phyloP scores from a whole-genome alignment of 2,113 vertebrate species.

The Leucoraja erinaceus region DNA sequence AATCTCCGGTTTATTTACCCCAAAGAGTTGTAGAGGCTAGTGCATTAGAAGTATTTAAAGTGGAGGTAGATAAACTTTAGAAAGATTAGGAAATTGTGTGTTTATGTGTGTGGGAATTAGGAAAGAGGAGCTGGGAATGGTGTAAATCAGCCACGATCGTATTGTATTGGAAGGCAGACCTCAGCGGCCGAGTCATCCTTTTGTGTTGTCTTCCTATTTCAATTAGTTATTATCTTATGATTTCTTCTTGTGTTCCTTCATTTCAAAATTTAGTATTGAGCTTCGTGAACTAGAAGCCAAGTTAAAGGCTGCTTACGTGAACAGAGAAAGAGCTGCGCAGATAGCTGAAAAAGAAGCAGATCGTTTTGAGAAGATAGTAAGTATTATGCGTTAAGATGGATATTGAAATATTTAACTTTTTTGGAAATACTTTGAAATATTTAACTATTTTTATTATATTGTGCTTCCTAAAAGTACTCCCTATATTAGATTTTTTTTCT shows the following conservation, averaged over 20 bases:
- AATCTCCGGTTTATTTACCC: too few relatives aligned
- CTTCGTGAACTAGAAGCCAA: constrained; percentile 80
- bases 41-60: too few relatives aligned
- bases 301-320: constrained; percentile 76
- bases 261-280: constrained; percentile 61
- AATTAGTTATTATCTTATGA: constrained; percentile 5
- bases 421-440: neutral
- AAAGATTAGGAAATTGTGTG: too few relatives aligned
- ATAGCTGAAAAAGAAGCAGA: constrained; percentile 75
- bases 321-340: constrained; percentile 80
- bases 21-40: too few relatives aligned
- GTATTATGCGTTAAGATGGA: neutral
- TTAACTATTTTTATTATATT: neutral
- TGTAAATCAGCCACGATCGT: too few relatives aligned
- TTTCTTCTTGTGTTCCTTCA: neutral
- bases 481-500: neutral
- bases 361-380: constrained; percentile 72
- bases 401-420: neutral
- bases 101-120: too few relatives aligned
- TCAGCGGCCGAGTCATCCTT: neutral
- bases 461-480: neutral
- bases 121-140: too few relatives aligned
- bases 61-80: too few relatives aligned
- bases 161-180: neutral
- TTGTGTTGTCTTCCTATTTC: neutral